Evolutionary conservation across 37 sponge, comb jelly and placozoan species (phyloP), one percentile per base, ranked within the genome.

Genomic region (Chondrosia reniformis): DNA sequence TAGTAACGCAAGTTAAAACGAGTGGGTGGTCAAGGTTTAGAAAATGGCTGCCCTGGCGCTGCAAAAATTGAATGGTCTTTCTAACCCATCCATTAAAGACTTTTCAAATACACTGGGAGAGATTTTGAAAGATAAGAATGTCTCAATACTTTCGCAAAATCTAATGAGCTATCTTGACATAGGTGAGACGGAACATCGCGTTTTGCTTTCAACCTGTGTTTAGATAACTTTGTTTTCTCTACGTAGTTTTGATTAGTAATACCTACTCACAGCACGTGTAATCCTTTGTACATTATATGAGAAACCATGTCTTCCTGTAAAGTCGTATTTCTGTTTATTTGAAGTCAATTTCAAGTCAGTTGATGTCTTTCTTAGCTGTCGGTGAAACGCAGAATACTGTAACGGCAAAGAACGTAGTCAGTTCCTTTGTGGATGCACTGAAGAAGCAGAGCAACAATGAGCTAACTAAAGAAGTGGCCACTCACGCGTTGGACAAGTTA

Each of bases 371-470:
- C 9, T 46, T 72, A 57, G 83, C 44, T 33, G 37, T 83, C 17
- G 79, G 82, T 54, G 91, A 90, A 45, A 40, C 55, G 3, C 76
- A 85, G 10, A 79, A 87, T 36, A 64, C 82, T 13, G 91, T 90
- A 33, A 55, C 75, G 21, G 75, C 91, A 67, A 90, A 86, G 67
- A 49, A 83, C 19, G 58, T 83, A 22, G 45, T 90, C 67, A 75
- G 71, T 19, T 28, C 12, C 43, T 83, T 86, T 42, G 83, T 80
- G 0, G 84, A 82, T 31, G 74, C 63, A 52, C 64, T 90, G 0
- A 30, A 74, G 9, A n/a, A n/a, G n/a, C 37, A 41, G 22, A 45
- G 85, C 30, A 76, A 81, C 43, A 74, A 79, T 27, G 59, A 30
- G 1, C 84, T 87, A 45, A 74, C 78, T 54, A 93, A 86, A 63